Evolutionary conservation across 2,113 vertebrate genomes (phyloP).

Genomic region (Hoplias malabaricus): DNA sequence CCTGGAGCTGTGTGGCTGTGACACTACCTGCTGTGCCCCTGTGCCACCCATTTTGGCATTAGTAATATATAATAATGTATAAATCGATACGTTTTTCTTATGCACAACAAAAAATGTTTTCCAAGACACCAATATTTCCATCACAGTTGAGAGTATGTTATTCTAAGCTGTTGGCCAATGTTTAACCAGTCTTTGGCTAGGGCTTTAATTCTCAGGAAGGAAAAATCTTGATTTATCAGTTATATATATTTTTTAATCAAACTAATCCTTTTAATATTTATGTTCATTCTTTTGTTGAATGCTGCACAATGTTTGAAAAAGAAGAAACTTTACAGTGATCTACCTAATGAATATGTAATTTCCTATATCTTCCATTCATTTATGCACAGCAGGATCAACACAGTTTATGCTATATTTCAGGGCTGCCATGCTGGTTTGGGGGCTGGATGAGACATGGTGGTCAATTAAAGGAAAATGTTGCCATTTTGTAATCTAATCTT

Average conservation of each 20-base stretch:
- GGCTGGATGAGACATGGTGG: background rate
- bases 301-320: constrained; percentile 12
- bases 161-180: too few species aligned
- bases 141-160: too few species aligned
- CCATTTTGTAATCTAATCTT: background rate
- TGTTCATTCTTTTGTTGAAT: background rate
- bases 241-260: background rate
- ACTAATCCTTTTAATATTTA: background rate
- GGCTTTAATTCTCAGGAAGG: background rate
- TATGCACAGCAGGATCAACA: background rate
- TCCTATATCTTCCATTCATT: background rate
- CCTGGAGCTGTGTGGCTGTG: too few species aligned
- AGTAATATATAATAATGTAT: too few species aligned
- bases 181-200: background rate
- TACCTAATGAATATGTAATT: background rate
- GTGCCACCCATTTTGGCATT: too few species aligned
- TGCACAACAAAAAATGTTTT: too few species aligned
- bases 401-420: too few species aligned
- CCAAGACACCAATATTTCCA: too few species aligned
- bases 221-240: background rate
- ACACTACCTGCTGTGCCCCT: too few species aligned
- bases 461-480: background rate
- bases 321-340: background rate
- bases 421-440: background rate
- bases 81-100: too few species aligned